Conservation (phyloP, 2,113 vertebrate genomes). For the Philantomba maxwellii region DNA sequence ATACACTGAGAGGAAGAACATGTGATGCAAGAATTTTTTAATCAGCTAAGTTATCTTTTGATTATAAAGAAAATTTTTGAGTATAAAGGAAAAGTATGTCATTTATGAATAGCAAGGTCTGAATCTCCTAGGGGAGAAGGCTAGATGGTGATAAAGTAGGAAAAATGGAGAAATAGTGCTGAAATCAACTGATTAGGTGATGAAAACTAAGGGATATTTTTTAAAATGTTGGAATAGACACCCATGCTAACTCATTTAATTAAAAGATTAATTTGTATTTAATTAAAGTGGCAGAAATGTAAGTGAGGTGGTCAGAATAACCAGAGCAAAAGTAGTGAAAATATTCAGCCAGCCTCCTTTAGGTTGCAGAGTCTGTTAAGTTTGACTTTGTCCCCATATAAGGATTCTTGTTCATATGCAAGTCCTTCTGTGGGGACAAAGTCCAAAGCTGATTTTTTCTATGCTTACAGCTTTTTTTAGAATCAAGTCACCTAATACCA, state of each 20-base stretch:
- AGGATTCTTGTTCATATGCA: not conserved
- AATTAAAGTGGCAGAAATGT: not conserved
- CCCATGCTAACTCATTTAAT: fast-evolving
- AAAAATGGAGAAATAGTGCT: not conserved
- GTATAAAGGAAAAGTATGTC: not conserved
- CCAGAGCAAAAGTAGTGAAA: not conserved
- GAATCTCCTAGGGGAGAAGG: not conserved
- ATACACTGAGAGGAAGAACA: not conserved
- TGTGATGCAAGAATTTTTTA: not conserved
- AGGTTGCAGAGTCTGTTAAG: not conserved
- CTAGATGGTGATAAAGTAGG: not conserved
- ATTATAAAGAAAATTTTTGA: not conserved
- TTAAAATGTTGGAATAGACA: not conserved
- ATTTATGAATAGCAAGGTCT: not conserved
- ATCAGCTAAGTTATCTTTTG: not conserved
- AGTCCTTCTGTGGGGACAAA: not conserved
- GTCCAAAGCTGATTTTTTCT: not conserved
- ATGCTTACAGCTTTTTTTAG: not conserved
- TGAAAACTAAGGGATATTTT: not conserved
- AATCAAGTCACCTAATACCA: not conserved
- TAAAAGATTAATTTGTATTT: not conserved
- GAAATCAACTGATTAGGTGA: not conserved
- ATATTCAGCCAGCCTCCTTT: not conserved
- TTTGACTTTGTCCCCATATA: not conserved
- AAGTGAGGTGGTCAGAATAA: not conserved